Conservation (phyloP, 1,140 invertebrate genomes). For the silkworm (Bombyx mori) region DNA sequence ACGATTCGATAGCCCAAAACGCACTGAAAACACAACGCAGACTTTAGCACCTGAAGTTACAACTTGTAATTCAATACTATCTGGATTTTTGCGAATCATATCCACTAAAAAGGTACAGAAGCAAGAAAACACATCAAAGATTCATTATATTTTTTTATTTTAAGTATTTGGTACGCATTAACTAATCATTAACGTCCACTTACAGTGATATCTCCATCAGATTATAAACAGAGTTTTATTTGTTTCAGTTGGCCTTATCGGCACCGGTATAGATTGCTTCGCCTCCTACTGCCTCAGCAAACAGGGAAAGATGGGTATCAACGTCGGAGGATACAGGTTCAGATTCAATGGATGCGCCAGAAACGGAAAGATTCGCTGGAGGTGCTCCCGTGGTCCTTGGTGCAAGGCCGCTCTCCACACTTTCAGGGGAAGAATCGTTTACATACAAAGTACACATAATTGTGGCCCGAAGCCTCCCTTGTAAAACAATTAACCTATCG, state of each 20-base stretch:
- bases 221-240: constrained; percentile 14
- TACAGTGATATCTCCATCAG: not conserved
- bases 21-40: constrained; percentile 29
- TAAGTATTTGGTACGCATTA: no score
- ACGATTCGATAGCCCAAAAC: constrained; percentile 46
- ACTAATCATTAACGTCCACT: no score
- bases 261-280: constrained; percentile 49
- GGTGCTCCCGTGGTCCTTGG: constrained; percentile 59
- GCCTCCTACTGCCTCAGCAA: constrained; percentile 65
- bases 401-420: constrained; percentile 61
- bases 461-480: constrained; percentile 54
- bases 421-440: constrained; percentile 54
- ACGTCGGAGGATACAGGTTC: constrained; percentile 58
- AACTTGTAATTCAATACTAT: not conserved
- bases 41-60: no score
- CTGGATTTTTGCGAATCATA: no score
- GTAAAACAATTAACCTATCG: constrained; percentile 3
- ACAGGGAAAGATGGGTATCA: constrained; percentile 65
- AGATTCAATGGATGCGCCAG: constrained; percentile 59
- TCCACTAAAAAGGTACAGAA: no score
- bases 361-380: constrained; percentile 58
- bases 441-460: constrained; percentile 59
- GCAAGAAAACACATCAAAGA: not conserved
- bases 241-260: constrained; percentile 49
- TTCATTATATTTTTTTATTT: not conserved